These are phyloP conservation scores for Himalopsyche anomala DNA, from an alignment of 2,888 invertebrate species.

Conservation along the genomic window DNA sequence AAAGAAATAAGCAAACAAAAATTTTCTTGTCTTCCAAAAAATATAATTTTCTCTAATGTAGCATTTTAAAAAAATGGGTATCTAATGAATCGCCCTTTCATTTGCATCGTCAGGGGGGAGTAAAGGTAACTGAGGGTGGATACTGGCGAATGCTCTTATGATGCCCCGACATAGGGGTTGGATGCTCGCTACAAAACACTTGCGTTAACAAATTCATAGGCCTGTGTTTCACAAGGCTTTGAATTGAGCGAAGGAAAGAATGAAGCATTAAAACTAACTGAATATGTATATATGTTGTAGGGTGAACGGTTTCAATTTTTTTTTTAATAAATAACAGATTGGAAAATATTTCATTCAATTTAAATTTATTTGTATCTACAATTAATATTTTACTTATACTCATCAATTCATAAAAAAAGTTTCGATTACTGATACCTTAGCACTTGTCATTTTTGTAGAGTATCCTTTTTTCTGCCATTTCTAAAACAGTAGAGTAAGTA, in stretches of 20 bases:
- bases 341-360: too few relatives aligned
- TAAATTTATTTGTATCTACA: too few relatives aligned
- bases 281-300: too few relatives aligned
- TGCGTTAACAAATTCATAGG: conserved; percentile 28
- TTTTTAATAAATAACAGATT: too few relatives aligned
- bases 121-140: conserved; percentile 15
- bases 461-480: too few relatives aligned
- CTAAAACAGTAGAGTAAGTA: too few relatives aligned
- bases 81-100: background rate
- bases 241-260: conserved; percentile 10
- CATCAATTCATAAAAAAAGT: too few relatives aligned
- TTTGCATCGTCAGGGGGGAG: background rate
- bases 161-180: conserved; percentile 11
- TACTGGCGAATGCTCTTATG: conserved; percentile 31
- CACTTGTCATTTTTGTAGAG: too few relatives aligned
- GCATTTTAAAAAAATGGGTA: background rate
- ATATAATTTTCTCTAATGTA: background rate
- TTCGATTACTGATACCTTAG: too few relatives aligned
- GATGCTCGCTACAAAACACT: conserved; percentile 22
- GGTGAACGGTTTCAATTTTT: too few relatives aligned
- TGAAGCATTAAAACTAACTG: background rate
- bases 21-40: background rate
- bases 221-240: conserved; percentile 14
- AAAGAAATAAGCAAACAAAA: too few relatives aligned
- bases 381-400: too few relatives aligned